Percentiles rank a stretch among this genome's conserved stretches.
Conservation (phyloP, 2,888 invertebrate species). For the Unio delphinus region DNA sequence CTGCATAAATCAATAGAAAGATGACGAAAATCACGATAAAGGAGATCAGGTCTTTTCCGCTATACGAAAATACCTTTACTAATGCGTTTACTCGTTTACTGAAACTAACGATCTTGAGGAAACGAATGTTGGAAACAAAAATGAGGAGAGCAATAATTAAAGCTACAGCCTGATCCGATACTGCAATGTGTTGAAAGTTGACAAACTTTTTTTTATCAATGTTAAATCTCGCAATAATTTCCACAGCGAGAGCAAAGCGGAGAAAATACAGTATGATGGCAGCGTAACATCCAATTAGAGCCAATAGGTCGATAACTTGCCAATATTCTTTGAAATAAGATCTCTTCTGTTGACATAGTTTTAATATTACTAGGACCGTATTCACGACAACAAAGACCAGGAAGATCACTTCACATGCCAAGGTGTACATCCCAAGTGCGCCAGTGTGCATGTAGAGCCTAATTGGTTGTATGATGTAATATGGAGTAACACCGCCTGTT, state of each 20-base stretch:
- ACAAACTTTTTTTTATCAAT: slow-evolving; percentile 50
- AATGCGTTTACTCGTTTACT: slow-evolving; percentile 45
- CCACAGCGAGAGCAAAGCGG: slow-evolving; percentile 26
- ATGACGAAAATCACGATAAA: slow-evolving; percentile 47
- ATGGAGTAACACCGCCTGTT: slow-evolving; percentile 53
- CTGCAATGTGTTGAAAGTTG: slow-evolving; percentile 52
- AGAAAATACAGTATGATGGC: slow-evolving; percentile 39
- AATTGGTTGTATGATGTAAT: slow-evolving; percentile 44
- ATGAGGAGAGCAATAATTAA: slow-evolving; percentile 41
- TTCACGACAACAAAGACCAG: slow-evolving; percentile 32
- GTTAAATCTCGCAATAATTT: slow-evolving; percentile 38
- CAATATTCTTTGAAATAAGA: slow-evolving; percentile 41
- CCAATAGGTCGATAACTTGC: slow-evolving; percentile 42
- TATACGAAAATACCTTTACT: slow-evolving; percentile 41
- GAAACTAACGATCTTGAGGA: slow-evolving; percentile 53
- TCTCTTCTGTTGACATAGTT: slow-evolving; percentile 29
- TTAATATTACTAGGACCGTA: slow-evolving; percentile 28
- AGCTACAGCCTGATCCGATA: slow-evolving; percentile 49
- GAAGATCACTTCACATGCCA: slow-evolving; percentile 44
- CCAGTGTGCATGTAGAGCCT: slow-evolving; percentile 44
- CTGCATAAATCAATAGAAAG: slow-evolving; percentile 42
- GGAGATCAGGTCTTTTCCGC: slow-evolving; percentile 44
- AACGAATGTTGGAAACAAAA: slow-evolving; percentile 44
- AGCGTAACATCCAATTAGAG: slow-evolving; percentile 29
- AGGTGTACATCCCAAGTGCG: slow-evolving; percentile 34